Percentiles rank a stretch among this genome's conserved stretches.
Evolutionary conservation across 2,113 vertebrate genomes (phyloP).

Genomic region (Solea senegalensis): DNA sequence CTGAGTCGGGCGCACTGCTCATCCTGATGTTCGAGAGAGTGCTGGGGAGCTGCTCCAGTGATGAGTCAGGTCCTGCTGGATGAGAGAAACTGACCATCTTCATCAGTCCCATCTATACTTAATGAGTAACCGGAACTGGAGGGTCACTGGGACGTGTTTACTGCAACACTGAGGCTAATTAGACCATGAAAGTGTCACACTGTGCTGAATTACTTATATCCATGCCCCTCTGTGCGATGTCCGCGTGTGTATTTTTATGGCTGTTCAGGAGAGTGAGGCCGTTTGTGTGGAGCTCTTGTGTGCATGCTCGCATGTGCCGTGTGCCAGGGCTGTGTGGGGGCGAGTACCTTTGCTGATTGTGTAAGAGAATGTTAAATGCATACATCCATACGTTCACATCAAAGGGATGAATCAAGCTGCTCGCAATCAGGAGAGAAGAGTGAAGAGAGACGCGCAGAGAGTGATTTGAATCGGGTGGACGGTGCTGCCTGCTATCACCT

Average conservation of each 20-base stretch:
- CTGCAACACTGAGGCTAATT: constrained; percentile 75
- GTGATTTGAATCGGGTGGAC: constrained; percentile 13
- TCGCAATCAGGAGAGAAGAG: not conserved
- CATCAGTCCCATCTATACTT: constrained; percentile 61
- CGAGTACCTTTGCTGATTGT: constrained; percentile 50
- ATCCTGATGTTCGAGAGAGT: constrained; percentile 32
- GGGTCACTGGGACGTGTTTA: constrained; percentile 74
- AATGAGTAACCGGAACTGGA: constrained; percentile 66
- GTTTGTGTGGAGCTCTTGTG: constrained; percentile 12
- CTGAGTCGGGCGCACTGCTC: not conserved
- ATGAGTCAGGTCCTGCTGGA: constrained; percentile 39
- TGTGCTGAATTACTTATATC: constrained; percentile 73
- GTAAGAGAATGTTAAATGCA: constrained; percentile 57
- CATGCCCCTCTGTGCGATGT: constrained; percentile 36
- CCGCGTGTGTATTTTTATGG: not conserved
- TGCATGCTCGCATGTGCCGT: constrained; percentile 43
- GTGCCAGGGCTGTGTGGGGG: constrained; percentile 46
- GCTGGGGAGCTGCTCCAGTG: constrained; percentile 8
- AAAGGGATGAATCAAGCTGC: constrained; percentile 28
- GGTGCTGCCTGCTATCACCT: constrained; percentile 23
- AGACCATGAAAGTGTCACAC: constrained; percentile 77
- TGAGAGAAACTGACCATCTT: constrained; percentile 43
- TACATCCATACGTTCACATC: constrained; percentile 46
- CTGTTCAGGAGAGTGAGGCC: constrained; percentile 14
- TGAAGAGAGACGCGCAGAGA: not conserved